phyloP scores from a whole-genome alignment of 2,888 invertebrate species.

The Latrodectus elegans region DNA sequence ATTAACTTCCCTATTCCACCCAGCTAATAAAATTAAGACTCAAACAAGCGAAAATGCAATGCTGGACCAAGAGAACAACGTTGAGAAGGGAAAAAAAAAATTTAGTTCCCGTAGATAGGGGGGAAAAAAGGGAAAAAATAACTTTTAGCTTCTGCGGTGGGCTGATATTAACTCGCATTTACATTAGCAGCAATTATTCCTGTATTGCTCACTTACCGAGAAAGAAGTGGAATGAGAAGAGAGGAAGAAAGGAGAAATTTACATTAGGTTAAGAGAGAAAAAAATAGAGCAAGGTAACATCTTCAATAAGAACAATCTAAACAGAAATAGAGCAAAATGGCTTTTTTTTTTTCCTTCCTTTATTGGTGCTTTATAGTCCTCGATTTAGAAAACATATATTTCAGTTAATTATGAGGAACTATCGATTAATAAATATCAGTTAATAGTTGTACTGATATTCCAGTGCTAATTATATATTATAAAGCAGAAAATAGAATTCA shows the following conservation, averaged over 20 bases:
- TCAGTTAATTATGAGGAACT: too few relatives aligned
- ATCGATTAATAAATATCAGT: too few relatives aligned
- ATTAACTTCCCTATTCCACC: conserved; percentile 62
- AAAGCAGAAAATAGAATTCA: too few relatives aligned
- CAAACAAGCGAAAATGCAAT: conserved; percentile 29
- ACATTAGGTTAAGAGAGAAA: background rate
- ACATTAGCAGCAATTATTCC: conserved; percentile 65
- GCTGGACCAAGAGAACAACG: background rate
- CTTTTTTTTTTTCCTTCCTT: too few relatives aligned
- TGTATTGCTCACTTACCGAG: conserved; percentile 38
- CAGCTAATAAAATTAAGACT: conserved; percentile 65
- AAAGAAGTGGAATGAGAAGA: conserved; percentile 8
- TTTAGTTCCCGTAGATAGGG: conserved; percentile 20
- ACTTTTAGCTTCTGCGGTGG: conserved; percentile 22
- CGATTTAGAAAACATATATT: too few relatives aligned
- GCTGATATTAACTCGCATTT: conserved; percentile 62
- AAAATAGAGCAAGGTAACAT: too few relatives aligned
- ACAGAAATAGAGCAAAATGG: too few relatives aligned
- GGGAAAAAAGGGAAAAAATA: conserved; percentile 5
- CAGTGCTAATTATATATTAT: too few relatives aligned
- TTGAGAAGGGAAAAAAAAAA: conserved; percentile 4
- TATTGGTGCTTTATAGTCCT: too few relatives aligned
- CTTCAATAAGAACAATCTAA: too few relatives aligned
- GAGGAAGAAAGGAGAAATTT: background rate
- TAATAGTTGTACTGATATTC: too few relatives aligned